These are phyloP conservation scores for Steinernema carpocapsae DNA, from an alignment of 2,888 invertebrate genomes.

Conservation along the genomic window DNA sequence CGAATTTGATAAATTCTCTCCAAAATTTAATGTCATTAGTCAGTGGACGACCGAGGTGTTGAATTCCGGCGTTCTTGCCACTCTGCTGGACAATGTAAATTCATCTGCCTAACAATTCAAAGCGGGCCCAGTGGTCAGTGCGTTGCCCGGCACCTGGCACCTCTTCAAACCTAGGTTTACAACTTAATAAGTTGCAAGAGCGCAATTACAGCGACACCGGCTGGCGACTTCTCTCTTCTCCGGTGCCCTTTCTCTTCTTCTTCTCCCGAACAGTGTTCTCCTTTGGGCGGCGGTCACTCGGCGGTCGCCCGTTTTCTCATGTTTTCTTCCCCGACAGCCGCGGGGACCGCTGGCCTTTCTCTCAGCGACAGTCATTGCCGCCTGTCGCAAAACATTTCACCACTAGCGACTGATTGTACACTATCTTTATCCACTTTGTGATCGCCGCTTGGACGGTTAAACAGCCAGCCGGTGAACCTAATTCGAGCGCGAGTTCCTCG, in stretches of 20 bases:
- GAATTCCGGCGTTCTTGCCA: slow-evolving; percentile 4
- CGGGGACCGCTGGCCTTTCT: background rate
- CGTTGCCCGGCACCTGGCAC: slow-evolving; percentile 26
- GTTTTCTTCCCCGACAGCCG: slow-evolving; percentile 28
- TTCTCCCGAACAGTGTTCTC: background rate
- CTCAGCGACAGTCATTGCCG: slow-evolving; percentile 18
- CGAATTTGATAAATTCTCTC: slow-evolving; percentile 8
- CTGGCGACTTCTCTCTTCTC: slow-evolving; percentile 23
- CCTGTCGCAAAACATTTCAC: slow-evolving; percentile 33
- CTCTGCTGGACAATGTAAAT: background rate
- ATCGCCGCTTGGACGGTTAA: background rate
- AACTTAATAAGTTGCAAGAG: slow-evolving; percentile 34
- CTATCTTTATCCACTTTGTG: slow-evolving; percentile 20
- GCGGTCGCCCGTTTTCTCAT: slow-evolving; percentile 19
- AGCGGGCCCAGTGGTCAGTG: background rate
- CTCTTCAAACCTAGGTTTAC: slow-evolving; percentile 33
- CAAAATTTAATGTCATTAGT: slow-evolving; percentile 32
- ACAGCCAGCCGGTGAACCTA: slow-evolving; percentile 8
- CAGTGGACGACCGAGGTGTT: slow-evolving; percentile 1
- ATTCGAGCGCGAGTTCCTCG: slow-evolving; percentile 5
- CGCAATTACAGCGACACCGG: slow-evolving; percentile 20
- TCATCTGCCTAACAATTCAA: background rate
- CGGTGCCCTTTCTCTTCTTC: slow-evolving; percentile 26
- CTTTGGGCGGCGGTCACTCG: slow-evolving; percentile 20
- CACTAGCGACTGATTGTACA: slow-evolving; percentile 18